Evolutionary conservation across 2,888 invertebrate genomes (phyloP).

Genomic region (Trichacis sp.): DNA sequence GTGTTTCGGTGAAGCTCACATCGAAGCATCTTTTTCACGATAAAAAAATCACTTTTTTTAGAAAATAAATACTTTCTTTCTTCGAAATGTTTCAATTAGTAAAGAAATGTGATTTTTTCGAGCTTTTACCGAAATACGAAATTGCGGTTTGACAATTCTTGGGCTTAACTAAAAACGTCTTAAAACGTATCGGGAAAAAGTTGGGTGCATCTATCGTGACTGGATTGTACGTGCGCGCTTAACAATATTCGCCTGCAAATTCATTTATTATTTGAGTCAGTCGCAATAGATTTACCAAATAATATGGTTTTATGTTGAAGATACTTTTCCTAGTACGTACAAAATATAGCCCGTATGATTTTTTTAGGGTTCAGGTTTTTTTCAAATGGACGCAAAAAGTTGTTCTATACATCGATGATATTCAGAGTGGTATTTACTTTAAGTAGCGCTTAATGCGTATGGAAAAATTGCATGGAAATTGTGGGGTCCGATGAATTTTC

Average conservation of each 20-base stretch:
- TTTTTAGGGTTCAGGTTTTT: background rate
- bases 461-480: background rate
- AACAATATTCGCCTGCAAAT: background rate
- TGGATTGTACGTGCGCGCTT: background rate
- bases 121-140: constrained; percentile 17
- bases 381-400: constrained; percentile 2
- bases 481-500: background rate
- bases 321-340: background rate
- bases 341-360: background rate
- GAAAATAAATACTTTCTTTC: too few species aligned
- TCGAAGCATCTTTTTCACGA: background rate
- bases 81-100: background rate
- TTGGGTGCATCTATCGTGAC: background rate
- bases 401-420: constrained; percentile 8
- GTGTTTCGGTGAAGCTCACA: constrained; percentile 24
- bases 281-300: background rate
- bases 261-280: background rate
- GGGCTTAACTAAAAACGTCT: constrained; percentile 19
- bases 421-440: constrained; percentile 17
- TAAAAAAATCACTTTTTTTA: background rate
- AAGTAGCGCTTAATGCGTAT: background rate
- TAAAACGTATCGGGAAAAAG: constrained; percentile 1
- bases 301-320: background rate
- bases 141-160: constrained; percentile 19
- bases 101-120: background rate